A percentile compares a stretch with the other conserved stretches of the same genome.
Conservation (phyloP, 2,113 vertebrate genomes). For the Rhinoderma darwinii region DNA sequence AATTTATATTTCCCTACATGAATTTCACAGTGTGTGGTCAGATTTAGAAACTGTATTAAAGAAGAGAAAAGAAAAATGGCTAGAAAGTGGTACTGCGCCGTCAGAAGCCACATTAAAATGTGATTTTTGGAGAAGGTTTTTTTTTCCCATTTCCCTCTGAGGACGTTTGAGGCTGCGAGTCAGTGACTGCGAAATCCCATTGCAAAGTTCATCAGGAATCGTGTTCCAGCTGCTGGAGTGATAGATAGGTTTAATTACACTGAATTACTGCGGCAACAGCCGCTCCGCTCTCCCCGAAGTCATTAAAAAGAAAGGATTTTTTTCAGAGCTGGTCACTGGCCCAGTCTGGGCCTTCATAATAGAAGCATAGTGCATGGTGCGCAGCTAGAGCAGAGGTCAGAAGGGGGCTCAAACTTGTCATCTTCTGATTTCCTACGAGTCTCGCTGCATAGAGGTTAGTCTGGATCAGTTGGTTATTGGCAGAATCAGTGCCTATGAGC, state of each 20-base stretch:
- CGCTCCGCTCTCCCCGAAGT: conserved; percentile 77
- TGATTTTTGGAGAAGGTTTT: conserved; percentile 50
- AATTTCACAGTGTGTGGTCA: conserved; percentile 36
- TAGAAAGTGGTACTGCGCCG: conserved; percentile 31
- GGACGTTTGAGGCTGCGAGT: conserved; percentile 55
- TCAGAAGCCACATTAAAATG: conserved; percentile 53
- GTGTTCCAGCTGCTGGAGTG: conserved; percentile 74
- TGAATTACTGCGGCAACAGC: conserved; percentile 75
- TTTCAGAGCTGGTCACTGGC: conserved; percentile 69
- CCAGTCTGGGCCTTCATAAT: conserved; percentile 71
- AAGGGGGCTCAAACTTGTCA: conserved; percentile 18
- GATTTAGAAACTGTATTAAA: conserved; percentile 38
- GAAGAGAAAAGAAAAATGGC: conserved; percentile 34
- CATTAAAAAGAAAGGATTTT: conserved; percentile 92
- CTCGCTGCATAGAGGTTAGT: not conserved
- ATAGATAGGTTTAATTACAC: conserved; percentile 92
- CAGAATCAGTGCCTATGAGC: not conserved
- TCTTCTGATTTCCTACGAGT: conserved; percentile 35
- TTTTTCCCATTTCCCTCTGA: conserved; percentile 31
- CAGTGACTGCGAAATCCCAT: conserved; percentile 65
- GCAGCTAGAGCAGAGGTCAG: conserved; percentile 73
- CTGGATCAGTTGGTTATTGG: conserved; percentile 14
- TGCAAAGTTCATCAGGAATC: conserved; percentile 73
- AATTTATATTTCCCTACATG: conserved; percentile 17
- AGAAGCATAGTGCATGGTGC: conserved; percentile 17